These are phyloP conservation scores for Caradrina clavipalpis DNA, from an alignment of 2,888 invertebrate species.

Conservation along the genomic window DNA sequence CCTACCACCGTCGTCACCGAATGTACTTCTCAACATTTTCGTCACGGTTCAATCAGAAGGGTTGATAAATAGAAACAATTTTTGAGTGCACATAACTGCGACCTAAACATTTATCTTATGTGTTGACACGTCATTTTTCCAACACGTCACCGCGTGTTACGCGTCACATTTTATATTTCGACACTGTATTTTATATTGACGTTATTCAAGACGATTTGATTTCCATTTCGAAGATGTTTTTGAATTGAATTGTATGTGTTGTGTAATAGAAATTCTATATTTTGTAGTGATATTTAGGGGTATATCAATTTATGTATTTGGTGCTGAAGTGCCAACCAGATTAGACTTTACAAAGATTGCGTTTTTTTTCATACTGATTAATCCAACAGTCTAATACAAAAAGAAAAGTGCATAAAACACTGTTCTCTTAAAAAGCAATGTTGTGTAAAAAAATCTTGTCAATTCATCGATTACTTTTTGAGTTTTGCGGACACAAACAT, in stretches of 20 bases:
- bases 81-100: conserved; percentile 82
- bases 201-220: conserved; percentile 47
- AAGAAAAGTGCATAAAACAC: no score
- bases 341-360: no score
- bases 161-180: conserved; percentile 66
- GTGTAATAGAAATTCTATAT: background rate
- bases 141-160: conserved; percentile 71
- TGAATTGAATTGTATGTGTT: conserved; percentile 28
- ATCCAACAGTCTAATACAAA: no score
- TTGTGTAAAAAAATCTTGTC: no score
- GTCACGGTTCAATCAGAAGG: conserved; percentile 85
- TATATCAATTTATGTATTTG: no score
- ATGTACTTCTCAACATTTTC: conserved; percentile 69
- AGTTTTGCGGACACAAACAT: no score
- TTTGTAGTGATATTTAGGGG: no score
- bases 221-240: conserved; percentile 35
- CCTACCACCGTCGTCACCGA: conserved; percentile 54
- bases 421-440: no score
- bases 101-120: conserved; percentile 81
- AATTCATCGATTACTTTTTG: no score
- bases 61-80: conserved; percentile 87
- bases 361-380: no score
- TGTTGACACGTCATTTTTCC: conserved; percentile 85
- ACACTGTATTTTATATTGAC: conserved; percentile 47
- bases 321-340: no score